A percentile compares a stretch with the other conserved stretches of the same genome.
Conservation (phyloP, 1,140 invertebrate genomes). For the Euura saliciscinereae region DNA sequence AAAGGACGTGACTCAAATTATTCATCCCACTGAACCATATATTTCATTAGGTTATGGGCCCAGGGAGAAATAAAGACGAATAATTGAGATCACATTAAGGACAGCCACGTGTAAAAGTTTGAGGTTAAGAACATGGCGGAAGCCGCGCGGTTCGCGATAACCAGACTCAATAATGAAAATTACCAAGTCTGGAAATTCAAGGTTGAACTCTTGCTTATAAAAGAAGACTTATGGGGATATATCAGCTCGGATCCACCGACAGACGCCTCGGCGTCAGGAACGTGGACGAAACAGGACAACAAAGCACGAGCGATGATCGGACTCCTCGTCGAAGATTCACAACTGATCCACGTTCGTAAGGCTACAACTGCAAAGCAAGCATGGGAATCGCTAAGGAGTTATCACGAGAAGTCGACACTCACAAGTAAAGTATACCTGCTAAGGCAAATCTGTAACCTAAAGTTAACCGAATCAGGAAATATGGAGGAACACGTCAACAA, state of each 20-base stretch:
- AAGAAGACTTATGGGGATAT: conserved; percentile 28
- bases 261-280: no score
- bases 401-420: conserved; percentile 19
- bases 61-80: no score
- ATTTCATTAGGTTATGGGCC: no score
- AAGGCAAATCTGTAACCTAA: conserved; percentile 13
- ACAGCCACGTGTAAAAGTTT: no score
- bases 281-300: conserved; percentile 14
- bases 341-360: conserved; percentile 20
- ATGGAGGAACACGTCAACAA: conserved; percentile 27
- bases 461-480: background rate
- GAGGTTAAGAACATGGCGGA: no score
- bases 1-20: no score
- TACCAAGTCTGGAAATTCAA: conserved; percentile 29
- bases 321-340: conserved; percentile 24
- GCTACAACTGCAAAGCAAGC: conserved; percentile 2
- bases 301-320: conserved; percentile 25
- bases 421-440: conserved; percentile 15
- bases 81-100: no score
- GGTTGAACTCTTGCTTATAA: conserved; percentile 28
- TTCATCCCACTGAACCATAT: no score
- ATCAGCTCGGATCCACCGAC: conserved; percentile 10
- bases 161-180: conserved; percentile 26
- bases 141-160: no score
- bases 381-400: conserved; percentile 15